phyloP scores from a whole-genome alignment of 2,888 invertebrate genomes.

The Thereva nobilitata region DNA sequence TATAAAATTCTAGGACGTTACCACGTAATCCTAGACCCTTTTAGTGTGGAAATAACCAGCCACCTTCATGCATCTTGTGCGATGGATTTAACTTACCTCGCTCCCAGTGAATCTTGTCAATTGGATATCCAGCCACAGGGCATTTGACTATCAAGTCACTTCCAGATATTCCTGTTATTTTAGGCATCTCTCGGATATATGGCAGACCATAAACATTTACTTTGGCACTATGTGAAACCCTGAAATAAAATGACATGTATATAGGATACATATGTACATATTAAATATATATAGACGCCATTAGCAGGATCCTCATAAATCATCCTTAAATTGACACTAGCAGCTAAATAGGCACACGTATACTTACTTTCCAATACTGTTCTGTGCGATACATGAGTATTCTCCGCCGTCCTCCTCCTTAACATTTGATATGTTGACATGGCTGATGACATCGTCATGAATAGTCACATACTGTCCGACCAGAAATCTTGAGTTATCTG shows the following conservation, averaged over 20 bases:
- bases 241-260: constrained; percentile 45
- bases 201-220: constrained; percentile 88
- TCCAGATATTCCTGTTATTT: constrained; percentile 85
- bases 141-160: constrained; percentile 83
- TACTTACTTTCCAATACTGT: constrained; percentile 72
- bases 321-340: constrained; percentile 18
- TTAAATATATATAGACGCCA: constrained; percentile 3
- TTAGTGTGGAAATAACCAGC: too few relatives aligned
- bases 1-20: too few relatives aligned
- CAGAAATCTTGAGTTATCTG: constrained; percentile 71
- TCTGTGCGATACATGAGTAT: constrained; percentile 83
- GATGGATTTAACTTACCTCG: constrained; percentile 66
- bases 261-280: background rate
- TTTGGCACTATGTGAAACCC: constrained; percentile 77
- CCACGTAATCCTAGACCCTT: too few relatives aligned
- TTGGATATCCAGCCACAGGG: constrained; percentile 87
- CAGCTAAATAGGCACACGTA: constrained; percentile 2
- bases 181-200: constrained; percentile 84
- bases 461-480: constrained; percentile 91
- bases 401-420: constrained; percentile 90
- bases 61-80: background rate
- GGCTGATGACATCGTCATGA: constrained; percentile 90
- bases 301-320: constrained; percentile 28
- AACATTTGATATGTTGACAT: constrained; percentile 85
- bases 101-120: constrained; percentile 87